phyloP scores from a whole-genome alignment of 2,113 vertebrate species.

The Pachycephala philippinensis region DNA sequence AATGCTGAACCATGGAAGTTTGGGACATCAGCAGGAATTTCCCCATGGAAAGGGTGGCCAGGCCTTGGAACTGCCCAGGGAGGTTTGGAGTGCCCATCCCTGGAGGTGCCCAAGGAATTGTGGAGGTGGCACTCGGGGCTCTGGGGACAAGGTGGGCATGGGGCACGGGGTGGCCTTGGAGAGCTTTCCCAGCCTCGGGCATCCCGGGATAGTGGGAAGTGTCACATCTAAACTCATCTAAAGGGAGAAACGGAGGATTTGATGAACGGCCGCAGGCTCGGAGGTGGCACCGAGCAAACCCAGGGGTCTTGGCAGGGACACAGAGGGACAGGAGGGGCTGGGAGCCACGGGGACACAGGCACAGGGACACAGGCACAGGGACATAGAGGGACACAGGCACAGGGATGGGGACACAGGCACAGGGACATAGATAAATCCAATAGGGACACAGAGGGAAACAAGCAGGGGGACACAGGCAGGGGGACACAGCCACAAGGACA shows the following conservation, averaged over 20 bases:
- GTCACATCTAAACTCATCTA: rapidly evolving
- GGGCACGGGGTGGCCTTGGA: rapidly evolving
- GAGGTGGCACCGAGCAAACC: too few relatives aligned
- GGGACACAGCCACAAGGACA: too few relatives aligned
- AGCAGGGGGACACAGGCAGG: too few relatives aligned
- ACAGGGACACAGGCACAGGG: background rate
- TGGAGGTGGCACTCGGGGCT: background rate
- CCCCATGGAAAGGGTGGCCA: rapidly evolving
- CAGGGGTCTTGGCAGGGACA: background rate
- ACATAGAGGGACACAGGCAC: background rate
- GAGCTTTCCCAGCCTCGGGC: background rate
- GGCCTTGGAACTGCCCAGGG: background rate
- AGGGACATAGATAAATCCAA: background rate
- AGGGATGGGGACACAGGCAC: too few relatives aligned
- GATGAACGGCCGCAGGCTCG: rapidly evolving
- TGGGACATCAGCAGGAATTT: rapidly evolving
- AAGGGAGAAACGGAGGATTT: rapidly evolving
- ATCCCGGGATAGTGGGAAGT: background rate
- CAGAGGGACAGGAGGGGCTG: background rate
- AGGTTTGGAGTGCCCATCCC: background rate
- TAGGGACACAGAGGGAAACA: background rate
- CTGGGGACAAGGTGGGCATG: background rate
- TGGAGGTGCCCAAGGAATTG: background rate
- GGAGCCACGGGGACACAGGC: background rate
- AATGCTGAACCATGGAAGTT: rapidly evolving